Conservation (phyloP, 1,140 invertebrate genomes). For the Calephelis nemesis region DNA sequence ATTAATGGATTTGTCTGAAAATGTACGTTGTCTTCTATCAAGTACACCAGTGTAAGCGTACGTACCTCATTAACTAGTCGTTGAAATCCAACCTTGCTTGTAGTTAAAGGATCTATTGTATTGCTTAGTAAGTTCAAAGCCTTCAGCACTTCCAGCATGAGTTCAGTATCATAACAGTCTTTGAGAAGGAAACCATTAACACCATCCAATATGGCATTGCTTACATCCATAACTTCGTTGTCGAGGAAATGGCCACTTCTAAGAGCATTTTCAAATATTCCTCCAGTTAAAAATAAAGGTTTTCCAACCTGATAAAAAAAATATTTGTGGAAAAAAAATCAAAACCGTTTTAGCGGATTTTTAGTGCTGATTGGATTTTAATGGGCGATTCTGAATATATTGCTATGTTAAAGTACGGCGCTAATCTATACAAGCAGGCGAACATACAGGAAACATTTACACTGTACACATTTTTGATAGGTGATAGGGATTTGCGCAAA, state of each 20-base stretch:
- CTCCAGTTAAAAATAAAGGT: constrained; percentile 48
- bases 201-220: constrained; percentile 54
- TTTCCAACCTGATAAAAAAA: constrained; percentile 46
- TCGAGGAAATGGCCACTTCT: constrained; percentile 33
- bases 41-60: not conserved
- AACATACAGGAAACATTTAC: too few relatives aligned
- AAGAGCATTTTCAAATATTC: constrained; percentile 40
- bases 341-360: too few relatives aligned
- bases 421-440: too few relatives aligned
- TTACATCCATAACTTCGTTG: constrained; percentile 49
- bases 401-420: too few relatives aligned
- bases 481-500: too few relatives aligned
- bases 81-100: constrained; percentile 36
- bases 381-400: too few relatives aligned
- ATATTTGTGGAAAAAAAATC: not conserved
- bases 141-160: constrained; percentile 37
- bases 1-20: too few relatives aligned
- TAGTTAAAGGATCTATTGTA: constrained; percentile 44
- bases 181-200: constrained; percentile 50
- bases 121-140: constrained; percentile 45
- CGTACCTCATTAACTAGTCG: constrained; percentile 41
- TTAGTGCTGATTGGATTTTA: too few relatives aligned
- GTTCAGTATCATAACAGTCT: constrained; percentile 37
- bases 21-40: too few relatives aligned
- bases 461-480: too few relatives aligned